Evolutionary conservation across 2,113 vertebrate species (phyloP), one percentile per base, ranked within the genome.

Genomic region (Hydrolagus affinis): DNA sequence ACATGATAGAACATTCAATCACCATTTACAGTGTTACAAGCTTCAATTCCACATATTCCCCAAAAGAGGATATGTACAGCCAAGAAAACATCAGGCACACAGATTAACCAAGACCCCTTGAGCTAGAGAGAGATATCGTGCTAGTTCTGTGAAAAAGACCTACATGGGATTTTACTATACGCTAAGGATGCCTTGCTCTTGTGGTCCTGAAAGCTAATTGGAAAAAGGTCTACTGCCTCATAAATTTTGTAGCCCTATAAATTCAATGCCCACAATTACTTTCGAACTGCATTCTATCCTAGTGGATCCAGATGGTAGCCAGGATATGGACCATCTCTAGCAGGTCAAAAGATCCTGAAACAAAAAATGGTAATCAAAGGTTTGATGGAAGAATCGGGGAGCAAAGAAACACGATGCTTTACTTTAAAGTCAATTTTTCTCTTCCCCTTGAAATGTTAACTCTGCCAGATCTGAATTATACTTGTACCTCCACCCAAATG

Each of bases 1-100:
- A 83, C 6, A 66, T 83, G 78, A 83, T 68, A 66, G 78, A 83
- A 62, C 25, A 83, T 83, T 83, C 66, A 30, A 32, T 62, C 62
- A 68, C 60, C 19, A 17, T 30, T 83, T 64, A 30, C 78, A 83
- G 66, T 64, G 62, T 66, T 83, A 11, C 23, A 64, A 19, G 62
- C 66, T 83, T 83, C 78, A 25, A 83, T 83, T 83, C 66, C 62
- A 83, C 57, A 83, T 83, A 83, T 83, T 66, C 78, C 44, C 78
- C 78, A 68, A 60, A 83, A 62, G 78, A 83, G 78, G 78, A 28
- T 6, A 44, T 25, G 28, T 83, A 15, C 60, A 66, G 28, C 44
- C 44, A 44, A 44, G 44, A 44, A 44, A 44, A 64, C 8, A 83
- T 60, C 32, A 28, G 78, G 78, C 60, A 32, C 8, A 10, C 60